Base-by-base conservation (phyloP, 2,888 invertebrate genomes). In the Thymelicus sylvestris region DNA sequence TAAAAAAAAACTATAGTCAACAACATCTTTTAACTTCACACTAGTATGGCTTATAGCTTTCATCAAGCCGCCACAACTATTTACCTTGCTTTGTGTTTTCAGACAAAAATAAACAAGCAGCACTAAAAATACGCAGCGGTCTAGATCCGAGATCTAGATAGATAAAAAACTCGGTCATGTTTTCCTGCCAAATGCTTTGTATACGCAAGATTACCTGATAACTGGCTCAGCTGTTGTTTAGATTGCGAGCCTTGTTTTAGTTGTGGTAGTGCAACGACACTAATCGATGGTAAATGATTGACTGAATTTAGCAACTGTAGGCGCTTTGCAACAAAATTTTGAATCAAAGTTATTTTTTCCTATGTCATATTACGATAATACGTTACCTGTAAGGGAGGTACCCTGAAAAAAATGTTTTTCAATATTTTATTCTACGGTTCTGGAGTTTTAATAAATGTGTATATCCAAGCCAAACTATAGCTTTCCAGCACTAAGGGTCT, bases 91-190 rank as follows among this genome's bases (percentile, higher is more conserved):
- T 69, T 69, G 69, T 69, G 57, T 70, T 50, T 70, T 70, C 69
- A 65, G 64, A 60, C 69, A 47, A 65, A 70, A 70, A 70, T 70
- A 70, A 70, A 70, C 69, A 65, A 41, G 50, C 64, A 57, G 39
- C 31, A 55, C 69, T 64, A 59, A 70, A 69, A 70, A 70, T 70
- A 70, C 57, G 48, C 59, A 8, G 66, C 64, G 69, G 50, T 63
- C 69, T 70, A 69, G 64, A 70, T 70, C 41, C 10, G 19, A 70
- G 69, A 70, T 70, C 69, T 38, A 70, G 59, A 70, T 70, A 70
- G 69, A 70, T 70, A 68, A 70, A 70, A 64, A 70, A 59, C 38
- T 70, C 47, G 69, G 69, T 59, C 69, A 70, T 60, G 69, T 65
- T 70, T 57, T 65, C 69, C 57, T 50, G 38, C 38, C 15, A 41